Conservation (phyloP, 2,888 invertebrate genomes). For the Neoaliturus tenellus region DNA sequence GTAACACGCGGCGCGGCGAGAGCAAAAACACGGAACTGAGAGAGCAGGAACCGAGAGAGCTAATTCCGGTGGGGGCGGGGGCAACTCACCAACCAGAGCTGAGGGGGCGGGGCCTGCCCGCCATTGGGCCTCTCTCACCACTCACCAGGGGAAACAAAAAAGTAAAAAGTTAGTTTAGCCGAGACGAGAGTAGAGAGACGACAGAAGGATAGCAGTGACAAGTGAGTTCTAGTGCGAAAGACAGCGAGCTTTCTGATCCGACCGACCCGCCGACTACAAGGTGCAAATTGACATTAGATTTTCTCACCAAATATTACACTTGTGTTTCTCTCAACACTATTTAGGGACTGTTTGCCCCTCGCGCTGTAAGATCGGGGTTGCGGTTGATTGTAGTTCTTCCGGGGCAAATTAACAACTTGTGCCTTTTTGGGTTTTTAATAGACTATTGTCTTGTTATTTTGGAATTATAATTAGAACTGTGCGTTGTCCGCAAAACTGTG, state of each 20-base stretch:
- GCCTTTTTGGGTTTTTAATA: too few relatives aligned
- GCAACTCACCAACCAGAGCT: neutral
- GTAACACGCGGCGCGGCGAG: neutral
- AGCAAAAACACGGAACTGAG: conserved; percentile 6
- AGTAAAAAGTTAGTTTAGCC: neutral
- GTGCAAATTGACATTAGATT: conserved; percentile 46
- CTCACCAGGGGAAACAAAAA: neutral
- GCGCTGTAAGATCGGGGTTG: too few relatives aligned
- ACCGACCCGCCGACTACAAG: neutral
- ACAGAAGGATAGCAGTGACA: conserved; percentile 26
- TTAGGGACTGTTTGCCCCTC: conserved; percentile 14
- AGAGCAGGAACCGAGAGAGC: neutral
- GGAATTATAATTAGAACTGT: too few relatives aligned
- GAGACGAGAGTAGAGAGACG: neutral
- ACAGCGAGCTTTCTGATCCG: neutral
- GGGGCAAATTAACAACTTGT: too few relatives aligned
- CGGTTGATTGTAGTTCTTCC: too few relatives aligned
- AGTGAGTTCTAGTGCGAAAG: conserved; percentile 12
- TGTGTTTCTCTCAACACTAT: conserved; percentile 1
- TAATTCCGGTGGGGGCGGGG: neutral
- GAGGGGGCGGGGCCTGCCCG: neutral
- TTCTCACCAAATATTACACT: conserved; percentile 43
- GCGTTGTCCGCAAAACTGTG: too few relatives aligned
- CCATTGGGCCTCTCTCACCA: conserved; percentile 22
- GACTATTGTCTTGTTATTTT: too few relatives aligned